These are phyloP conservation scores for Eugnorisma glareosa DNA, from an alignment of 2,888 invertebrate genomes.

Conservation along the genomic window DNA sequence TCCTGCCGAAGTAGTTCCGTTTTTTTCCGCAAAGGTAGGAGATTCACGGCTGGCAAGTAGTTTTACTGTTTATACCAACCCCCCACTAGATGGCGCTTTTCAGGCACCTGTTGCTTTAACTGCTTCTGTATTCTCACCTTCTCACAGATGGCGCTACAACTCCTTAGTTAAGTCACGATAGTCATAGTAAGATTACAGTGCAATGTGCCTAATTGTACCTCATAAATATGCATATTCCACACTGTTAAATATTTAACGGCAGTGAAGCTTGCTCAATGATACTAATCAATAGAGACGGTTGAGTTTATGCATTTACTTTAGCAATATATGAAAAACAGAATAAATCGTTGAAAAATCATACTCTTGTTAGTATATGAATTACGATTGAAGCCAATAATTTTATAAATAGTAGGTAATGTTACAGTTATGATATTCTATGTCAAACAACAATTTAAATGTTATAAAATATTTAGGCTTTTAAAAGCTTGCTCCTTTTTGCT, in stretches of 20 bases:
- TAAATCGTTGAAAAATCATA: neutral
- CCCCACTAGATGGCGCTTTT: slow-evolving; percentile 55
- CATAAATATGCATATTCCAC: slow-evolving; percentile 49
- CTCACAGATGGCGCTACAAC: slow-evolving; percentile 55
- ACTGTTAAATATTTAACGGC: slow-evolving; percentile 33
- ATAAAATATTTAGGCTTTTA: too few species aligned
- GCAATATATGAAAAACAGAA: neutral
- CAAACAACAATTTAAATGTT: too few species aligned
- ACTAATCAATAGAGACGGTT: slow-evolving; percentile 12
- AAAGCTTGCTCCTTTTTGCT: too few species aligned
- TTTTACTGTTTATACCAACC: slow-evolving; percentile 20
- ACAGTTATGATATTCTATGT: too few species aligned
- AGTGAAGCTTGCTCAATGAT: slow-evolving; percentile 15
- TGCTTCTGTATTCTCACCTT: slow-evolving; percentile 17
- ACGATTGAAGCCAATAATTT: too few species aligned
- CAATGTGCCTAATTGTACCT: slow-evolving; percentile 22
- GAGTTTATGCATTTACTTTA: slow-evolving; percentile 4
- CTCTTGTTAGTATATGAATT: neutral
- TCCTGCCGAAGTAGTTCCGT: slow-evolving; percentile 15
- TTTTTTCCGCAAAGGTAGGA: neutral
- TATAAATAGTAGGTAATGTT: too few species aligned
- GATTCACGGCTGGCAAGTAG: neutral
- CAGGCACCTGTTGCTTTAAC: neutral
- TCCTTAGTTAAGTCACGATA: neutral
- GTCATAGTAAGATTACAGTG: neutral